Base-by-base conservation (phyloP, 2,888 invertebrate genomes). In the Exephanes ischioxanthus region DNA sequence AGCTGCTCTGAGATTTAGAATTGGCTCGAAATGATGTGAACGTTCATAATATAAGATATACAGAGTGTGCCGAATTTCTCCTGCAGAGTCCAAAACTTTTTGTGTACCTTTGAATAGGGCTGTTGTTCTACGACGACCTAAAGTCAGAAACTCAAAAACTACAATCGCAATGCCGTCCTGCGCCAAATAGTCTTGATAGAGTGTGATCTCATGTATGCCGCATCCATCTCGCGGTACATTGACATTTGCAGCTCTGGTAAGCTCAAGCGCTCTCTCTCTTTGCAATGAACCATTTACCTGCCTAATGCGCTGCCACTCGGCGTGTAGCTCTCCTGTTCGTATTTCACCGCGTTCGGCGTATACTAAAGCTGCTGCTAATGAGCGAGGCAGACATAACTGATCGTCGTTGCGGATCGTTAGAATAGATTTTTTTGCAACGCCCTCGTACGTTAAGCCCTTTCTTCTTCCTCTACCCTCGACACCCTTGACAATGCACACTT, bases 21-120 rank as follows among this genome's bases (percentile, higher is more conserved):
- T 68, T 0, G 68, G 78, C 4, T 78, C 58, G 55, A 70, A 78
- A 48, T 78, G 70, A 11, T 68, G 68, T n/a, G 78, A 78, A 16
- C 41, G 55, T 16, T 68, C 68, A 9, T 55, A 77, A 77, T 58
- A 77, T 37, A 68, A 41, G 22, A 77, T 77, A 45, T 68, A 41
- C 16, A 68, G 16, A 14, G 55, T 55, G 7, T 55, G 55, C 2
- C 67, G 41, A 45, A 77, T 55, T 48, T 16, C 14, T 14, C 14
- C 9, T 11, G 16, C 48, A 3, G 16, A 3, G 3, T 14, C 16
- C 48, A 48, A 48, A 16, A 48, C 16, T 3, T 11, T 11, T 48
- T 48, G 48, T 14, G 48, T 14, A 14, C 16, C 48, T 3, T 48
- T 48, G 33, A 33, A 33, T 6, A 33, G 33, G 5, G 33, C 33